These are phyloP conservation scores for Poeciliopsis retropinna DNA, from an alignment of 2,113 vertebrate species.

Conservation along the genomic window DNA sequence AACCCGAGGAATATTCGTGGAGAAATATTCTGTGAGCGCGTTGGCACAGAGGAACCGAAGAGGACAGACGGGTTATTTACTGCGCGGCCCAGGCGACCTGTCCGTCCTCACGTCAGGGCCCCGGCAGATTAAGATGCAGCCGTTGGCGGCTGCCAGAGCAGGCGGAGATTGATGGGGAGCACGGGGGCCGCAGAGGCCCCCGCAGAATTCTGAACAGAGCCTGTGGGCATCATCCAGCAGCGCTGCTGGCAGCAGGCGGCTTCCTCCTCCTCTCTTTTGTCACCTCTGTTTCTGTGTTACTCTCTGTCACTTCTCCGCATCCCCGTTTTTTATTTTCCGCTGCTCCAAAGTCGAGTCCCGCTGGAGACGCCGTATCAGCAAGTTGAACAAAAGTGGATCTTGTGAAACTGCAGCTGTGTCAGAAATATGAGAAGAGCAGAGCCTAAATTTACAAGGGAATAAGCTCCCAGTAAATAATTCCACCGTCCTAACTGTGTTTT, in stretches of 20 bases:
- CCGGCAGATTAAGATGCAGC: conserved; percentile 77
- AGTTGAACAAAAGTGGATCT: conserved; percentile 66
- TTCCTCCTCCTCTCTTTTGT: conserved; percentile 42
- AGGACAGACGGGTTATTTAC: conserved; percentile 76
- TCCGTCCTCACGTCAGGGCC: conserved; percentile 77
- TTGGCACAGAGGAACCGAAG: conserved; percentile 38
- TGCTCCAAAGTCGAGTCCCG: conserved; percentile 1
- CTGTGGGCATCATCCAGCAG: conserved; percentile 25
- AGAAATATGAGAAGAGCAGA: conserved; percentile 14
- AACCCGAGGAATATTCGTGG: conserved; percentile 24
- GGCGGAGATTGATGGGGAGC: conserved; percentile 77
- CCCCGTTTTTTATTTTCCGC: conserved; percentile 44
- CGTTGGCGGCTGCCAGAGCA: conserved; percentile 64
- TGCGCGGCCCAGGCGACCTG: conserved; percentile 69
- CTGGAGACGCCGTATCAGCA: conserved; percentile 69
- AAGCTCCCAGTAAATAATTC: conserved; percentile 63
- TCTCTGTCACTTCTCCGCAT: conserved; percentile 60
- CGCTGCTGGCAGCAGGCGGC: conserved; percentile 43
- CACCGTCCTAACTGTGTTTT: conserved; percentile 39
- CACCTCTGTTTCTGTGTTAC: conserved; percentile 51
- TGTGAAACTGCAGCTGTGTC: conserved; percentile 68
- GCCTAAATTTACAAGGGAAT: conserved; percentile 25
- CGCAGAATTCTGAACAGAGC: conserved; percentile 70
- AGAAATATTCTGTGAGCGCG: conserved; percentile 9
- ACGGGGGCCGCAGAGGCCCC: conserved; percentile 63